Percentiles rank a stretch among this genome's conserved stretches.
These are phyloP conservation scores for Pachyseris speciosa DNA, from an alignment of 64 coral and sea anemone genomes.

Conservation along the genomic window DNA sequence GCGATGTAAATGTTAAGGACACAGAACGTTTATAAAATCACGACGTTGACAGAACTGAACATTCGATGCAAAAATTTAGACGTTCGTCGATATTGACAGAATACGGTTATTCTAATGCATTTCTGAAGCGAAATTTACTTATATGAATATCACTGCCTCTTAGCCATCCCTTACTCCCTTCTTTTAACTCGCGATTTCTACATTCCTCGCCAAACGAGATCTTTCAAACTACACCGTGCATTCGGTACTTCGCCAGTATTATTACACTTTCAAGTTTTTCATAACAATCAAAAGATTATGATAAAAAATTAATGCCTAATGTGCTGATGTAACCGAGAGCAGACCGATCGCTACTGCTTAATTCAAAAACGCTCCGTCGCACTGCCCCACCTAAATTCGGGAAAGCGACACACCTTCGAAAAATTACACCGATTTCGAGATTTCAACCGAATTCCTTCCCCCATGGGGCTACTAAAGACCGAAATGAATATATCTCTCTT, in stretches of 20 bases:
- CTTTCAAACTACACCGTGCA: not conserved
- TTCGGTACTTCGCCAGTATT: not conserved
- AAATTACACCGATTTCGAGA: slow-evolving; percentile 43
- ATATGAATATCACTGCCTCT: slow-evolving; percentile 10
- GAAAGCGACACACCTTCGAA: slow-evolving; percentile 65
- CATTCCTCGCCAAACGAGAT: slow-evolving; percentile 4
- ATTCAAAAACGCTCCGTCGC: not conserved
- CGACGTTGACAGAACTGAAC: not conserved
- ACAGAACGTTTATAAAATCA: not conserved
- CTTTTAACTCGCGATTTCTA: not conserved
- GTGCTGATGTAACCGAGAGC: slow-evolving; percentile 46
- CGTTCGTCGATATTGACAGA: not conserved
- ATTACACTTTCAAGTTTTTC: slow-evolving; percentile 55
- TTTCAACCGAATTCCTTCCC: slow-evolving; percentile 39
- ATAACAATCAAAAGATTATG: slow-evolving; percentile 83
- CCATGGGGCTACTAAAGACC: slow-evolving; percentile 16
- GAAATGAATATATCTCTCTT: slow-evolving; percentile 9
- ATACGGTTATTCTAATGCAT: not conserved
- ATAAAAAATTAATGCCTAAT: slow-evolving; percentile 90
- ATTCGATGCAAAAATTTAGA: slow-evolving; percentile 31
- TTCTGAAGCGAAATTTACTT: not conserved
- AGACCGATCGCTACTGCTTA: slow-evolving; percentile 21
- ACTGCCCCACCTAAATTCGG: slow-evolving; percentile 72
- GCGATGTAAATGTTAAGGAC: not conserved
- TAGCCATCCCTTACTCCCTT: not conserved